Evolutionary conservation across 2,797 vertebrate genomes (phyloP).

Genomic region (Aulostomus chinensis): DNA sequence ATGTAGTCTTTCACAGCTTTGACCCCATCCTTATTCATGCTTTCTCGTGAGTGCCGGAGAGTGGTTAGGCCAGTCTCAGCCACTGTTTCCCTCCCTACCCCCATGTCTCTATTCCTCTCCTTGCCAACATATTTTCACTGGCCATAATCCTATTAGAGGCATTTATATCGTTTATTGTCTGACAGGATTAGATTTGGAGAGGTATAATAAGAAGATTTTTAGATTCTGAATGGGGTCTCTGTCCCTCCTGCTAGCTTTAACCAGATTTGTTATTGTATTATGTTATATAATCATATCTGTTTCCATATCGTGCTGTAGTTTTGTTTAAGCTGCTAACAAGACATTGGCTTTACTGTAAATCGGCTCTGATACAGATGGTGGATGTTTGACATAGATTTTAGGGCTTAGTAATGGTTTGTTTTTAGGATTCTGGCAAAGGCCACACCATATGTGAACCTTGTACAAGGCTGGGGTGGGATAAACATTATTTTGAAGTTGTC

Average conservation of each 20-base stretch:
- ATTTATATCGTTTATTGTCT: slow-evolving; percentile 76
- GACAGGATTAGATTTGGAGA: slow-evolving; percentile 66
- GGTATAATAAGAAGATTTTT: slow-evolving; percentile 64
- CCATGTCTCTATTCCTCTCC: slow-evolving; percentile 19
- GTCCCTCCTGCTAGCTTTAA: slow-evolving; percentile 57
- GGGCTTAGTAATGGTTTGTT: slow-evolving; percentile 61
- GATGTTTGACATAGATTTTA: slow-evolving; percentile 63
- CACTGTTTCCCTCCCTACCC: slow-evolving; percentile 3
- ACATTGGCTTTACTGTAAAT: slow-evolving; percentile 63
- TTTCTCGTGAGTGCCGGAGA: slow-evolving; percentile 47
- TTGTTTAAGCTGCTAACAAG: slow-evolving; percentile 52
- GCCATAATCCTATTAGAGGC: slow-evolving; percentile 65
- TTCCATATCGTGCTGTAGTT: slow-evolving; percentile 57
- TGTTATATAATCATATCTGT: slow-evolving; percentile 69
- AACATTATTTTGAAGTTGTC: too few species aligned
- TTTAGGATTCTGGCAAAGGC: slow-evolving; percentile 55
- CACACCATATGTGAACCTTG: slow-evolving; percentile 53
- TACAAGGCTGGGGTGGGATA: too few species aligned
- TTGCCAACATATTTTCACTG: slow-evolving; percentile 64
- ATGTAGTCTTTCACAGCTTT: slow-evolving; percentile 30
- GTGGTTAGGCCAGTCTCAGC: slow-evolving; percentile 37
- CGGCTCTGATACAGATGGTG: slow-evolving; percentile 49
- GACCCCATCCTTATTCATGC: slow-evolving; percentile 15
- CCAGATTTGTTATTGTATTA: slow-evolving; percentile 69
- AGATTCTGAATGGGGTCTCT: slow-evolving; percentile 66